Evolutionary conservation across 2,797 vertebrate species (phyloP).

Genomic region (Myotis daubentonii): DNA sequence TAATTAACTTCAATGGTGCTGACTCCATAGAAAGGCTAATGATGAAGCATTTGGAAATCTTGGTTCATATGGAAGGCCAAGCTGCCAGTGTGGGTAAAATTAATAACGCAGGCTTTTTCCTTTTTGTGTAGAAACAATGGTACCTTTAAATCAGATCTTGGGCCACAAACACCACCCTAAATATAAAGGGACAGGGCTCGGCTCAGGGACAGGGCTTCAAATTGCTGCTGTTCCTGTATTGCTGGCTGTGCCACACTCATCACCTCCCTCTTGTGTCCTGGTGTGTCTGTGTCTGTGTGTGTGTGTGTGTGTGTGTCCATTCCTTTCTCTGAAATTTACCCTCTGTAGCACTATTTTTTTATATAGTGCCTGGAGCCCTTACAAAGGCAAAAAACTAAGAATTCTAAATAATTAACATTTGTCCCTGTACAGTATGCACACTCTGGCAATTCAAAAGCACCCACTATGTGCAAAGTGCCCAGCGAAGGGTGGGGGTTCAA

Average conservation of each 20-base stretch:
- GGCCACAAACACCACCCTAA: neutral
- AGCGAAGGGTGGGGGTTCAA: neutral
- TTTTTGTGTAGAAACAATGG: neutral
- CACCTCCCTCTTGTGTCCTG: neutral
- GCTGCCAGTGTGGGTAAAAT: neutral
- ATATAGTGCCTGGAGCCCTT: neutral
- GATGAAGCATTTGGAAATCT: neutral
- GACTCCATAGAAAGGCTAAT: neutral
- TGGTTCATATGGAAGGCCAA: neutral
- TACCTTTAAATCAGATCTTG: neutral
- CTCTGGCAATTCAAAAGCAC: neutral
- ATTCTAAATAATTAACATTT: conserved; percentile 26
- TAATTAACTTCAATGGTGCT: neutral
- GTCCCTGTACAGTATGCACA: neutral
- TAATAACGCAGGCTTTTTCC: neutral
- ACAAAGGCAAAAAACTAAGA: neutral
- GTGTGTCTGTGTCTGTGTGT: neutral
- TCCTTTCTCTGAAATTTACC: neutral
- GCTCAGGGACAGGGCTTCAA: neutral
- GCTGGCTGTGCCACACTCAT: neutral
- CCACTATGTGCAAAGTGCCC: neutral
- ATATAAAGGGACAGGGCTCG: neutral
- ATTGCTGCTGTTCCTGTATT: neutral
- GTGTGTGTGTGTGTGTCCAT: neutral
- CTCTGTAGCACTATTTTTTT: neutral